phyloP scores from a whole-genome alignment of 2,113 vertebrate genomes.

The Oenanthe oenanthe region DNA sequence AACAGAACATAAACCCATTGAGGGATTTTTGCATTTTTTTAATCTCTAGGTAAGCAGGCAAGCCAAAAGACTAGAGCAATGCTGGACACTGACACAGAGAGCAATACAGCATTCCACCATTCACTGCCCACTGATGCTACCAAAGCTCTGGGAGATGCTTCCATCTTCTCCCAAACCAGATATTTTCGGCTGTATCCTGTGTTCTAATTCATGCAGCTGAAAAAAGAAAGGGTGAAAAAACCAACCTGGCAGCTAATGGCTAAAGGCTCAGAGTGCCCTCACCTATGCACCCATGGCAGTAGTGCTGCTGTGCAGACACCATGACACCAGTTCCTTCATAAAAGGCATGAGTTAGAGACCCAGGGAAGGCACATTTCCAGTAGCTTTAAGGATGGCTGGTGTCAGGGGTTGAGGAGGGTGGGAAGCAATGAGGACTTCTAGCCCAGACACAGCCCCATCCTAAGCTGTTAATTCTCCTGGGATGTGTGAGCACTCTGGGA shows the following conservation, averaged over 20 bases:
- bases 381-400: neutral
- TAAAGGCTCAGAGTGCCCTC: neutral
- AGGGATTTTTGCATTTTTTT: neutral
- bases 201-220: neutral
- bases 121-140: neutral
- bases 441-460: neutral
- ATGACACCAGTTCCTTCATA: neutral
- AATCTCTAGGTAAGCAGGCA: neutral
- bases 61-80: neutral
- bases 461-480: neutral
- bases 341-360: neutral
- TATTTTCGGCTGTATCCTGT: neutral
- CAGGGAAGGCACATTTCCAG: neutral
- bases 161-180: neutral
- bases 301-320: neutral
- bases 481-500: neutral
- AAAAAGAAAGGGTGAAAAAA: neutral
- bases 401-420: neutral
- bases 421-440: neutral
- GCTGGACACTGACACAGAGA: neutral
- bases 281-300: fast-evolving
- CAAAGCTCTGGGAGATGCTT: neutral
- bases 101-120: neutral
- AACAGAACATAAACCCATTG: neutral
- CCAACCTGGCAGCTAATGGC: neutral